Percentiles rank a stretch among this genome's conserved stretches.
phyloP scores from a whole-genome alignment of 2,113 vertebrate species.

The Erinaceus europaeus region DNA sequence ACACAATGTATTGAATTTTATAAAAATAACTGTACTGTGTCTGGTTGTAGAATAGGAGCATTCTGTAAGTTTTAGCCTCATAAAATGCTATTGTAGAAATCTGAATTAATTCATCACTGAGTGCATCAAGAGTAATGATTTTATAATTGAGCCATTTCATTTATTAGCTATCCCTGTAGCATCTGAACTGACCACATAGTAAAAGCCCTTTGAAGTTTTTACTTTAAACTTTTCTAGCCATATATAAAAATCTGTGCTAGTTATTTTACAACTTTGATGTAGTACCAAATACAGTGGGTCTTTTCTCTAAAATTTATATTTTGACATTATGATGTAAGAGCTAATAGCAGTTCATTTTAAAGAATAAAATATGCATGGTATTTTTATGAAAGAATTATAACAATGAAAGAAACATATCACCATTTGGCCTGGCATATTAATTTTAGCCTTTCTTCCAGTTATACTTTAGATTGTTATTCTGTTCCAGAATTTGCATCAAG shows the following conservation, averaged over 20 bases:
- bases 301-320: conserved; percentile 51
- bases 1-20: neutral
- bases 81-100: conserved; percentile 3
- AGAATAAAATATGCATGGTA: conserved; percentile 11
- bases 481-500: neutral
- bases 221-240: conserved; percentile 42
- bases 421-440: neutral
- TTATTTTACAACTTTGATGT: conserved; percentile 20
- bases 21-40: neutral
- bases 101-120: conserved; percentile 32
- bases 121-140: conserved; percentile 8
- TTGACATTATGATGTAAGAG: conserved; percentile 14
- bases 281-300: neutral
- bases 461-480: neutral
- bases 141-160: neutral
- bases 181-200: conserved; percentile 21
- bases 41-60: neutral
- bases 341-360: conserved; percentile 34
- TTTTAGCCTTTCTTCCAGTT: neutral
- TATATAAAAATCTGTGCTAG: neutral
- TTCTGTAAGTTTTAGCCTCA: neutral
- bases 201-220: conserved; percentile 34
- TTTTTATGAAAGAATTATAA: conserved; percentile 32
- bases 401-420: neutral
- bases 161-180: conserved; percentile 17